Evolutionary conservation across 2,113 vertebrate genomes (phyloP).

Genomic region (Apodemus sylvaticus): DNA sequence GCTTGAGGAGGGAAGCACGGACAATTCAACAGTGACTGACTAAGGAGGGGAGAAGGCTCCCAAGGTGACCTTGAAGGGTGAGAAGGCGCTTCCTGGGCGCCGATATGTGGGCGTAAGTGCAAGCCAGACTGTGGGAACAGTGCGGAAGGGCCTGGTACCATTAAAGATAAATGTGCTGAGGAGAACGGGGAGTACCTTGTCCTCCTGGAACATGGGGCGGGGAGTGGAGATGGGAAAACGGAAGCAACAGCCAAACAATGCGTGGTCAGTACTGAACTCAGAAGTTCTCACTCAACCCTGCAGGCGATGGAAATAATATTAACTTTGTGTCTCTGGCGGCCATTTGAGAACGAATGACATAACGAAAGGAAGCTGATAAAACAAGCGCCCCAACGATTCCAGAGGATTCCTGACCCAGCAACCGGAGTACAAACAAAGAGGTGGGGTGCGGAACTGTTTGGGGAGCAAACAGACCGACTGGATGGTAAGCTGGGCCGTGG

Average conservation of each 20-base stretch:
- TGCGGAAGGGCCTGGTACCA: neutral
- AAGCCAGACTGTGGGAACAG: neutral
- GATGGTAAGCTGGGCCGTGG: neutral
- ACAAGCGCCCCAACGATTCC: neutral
- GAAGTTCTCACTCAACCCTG: constrained; percentile 17
- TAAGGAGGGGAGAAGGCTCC: neutral
- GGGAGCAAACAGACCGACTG: neutral
- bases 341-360: constrained; percentile 21
- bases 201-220: constrained; percentile 3
- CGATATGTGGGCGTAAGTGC: neutral
- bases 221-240: neutral
- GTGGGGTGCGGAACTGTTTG: neutral
- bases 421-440: constrained; percentile 3
- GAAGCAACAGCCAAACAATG: constrained; percentile 13
- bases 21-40: constrained; percentile 36
- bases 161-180: constrained; percentile 7
- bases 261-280: neutral
- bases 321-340: constrained; percentile 43
- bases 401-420: neutral
- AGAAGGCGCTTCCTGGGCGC: neutral
- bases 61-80: constrained; percentile 22
- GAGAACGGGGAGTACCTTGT: constrained; percentile 21
- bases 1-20: neutral
- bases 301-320: neutral
- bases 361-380: constrained; percentile 57